These are phyloP conservation scores for Procambarus virginalis DNA, from an alignment of 1,140 invertebrate genomes.

Conservation along the genomic window DNA sequence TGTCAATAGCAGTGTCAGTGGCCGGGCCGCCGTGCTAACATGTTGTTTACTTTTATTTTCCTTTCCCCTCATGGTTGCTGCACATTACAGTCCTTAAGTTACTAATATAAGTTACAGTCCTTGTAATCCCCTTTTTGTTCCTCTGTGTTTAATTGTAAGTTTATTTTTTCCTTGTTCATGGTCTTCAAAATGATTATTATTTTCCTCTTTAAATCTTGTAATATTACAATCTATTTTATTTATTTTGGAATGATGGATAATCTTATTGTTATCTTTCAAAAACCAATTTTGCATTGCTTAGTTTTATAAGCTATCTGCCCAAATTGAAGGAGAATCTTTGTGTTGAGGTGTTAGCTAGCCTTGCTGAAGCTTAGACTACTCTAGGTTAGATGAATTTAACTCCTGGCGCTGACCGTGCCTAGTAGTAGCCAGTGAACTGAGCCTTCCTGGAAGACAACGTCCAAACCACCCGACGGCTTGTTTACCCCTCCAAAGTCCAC, in stretches of 20 bases:
- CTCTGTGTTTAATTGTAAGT: constrained; percentile 18
- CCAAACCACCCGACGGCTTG: neutral
- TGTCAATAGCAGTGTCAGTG: constrained; percentile 19
- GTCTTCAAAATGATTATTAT: neutral
- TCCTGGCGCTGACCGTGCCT: constrained; percentile 36
- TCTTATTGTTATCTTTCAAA: constrained; percentile 47
- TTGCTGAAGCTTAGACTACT: constrained; percentile 59
- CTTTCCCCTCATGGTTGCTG: neutral
- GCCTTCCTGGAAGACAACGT: neutral
- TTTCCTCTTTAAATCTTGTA: constrained; percentile 14
- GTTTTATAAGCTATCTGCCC: constrained; percentile 20
- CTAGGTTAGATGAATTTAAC: constrained; percentile 44
- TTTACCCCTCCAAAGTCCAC: neutral
- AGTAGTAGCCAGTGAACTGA: constrained; percentile 12
- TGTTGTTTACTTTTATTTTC: neutral
- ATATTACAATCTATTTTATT: constrained; percentile 26
- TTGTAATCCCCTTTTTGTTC: constrained; percentile 12
- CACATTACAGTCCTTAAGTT: neutral
- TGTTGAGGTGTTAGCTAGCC: constrained; percentile 61
- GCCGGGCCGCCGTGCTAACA: constrained; percentile 31
- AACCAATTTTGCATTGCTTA: constrained; percentile 44
- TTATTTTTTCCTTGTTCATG: constrained; percentile 28
- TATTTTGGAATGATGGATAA: constrained; percentile 52
- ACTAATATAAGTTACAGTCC: constrained; percentile 29
- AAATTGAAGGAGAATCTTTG: constrained; percentile 48